Evolutionary conservation across 2,888 invertebrate species (phyloP).

Genomic region (Malthinus seriepunctatus): DNA sequence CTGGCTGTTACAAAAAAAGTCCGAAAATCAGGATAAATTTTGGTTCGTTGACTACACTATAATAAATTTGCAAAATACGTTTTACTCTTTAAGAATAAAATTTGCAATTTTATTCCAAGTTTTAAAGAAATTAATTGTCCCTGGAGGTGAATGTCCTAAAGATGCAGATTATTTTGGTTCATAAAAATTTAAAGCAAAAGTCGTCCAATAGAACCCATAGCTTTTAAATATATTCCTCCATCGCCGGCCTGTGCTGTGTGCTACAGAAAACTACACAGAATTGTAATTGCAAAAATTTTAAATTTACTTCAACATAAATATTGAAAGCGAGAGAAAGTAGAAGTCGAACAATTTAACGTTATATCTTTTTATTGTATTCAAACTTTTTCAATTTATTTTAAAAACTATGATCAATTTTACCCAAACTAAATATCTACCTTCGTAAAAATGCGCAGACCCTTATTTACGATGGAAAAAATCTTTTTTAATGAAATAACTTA

Average conservation of each 20-base stretch:
- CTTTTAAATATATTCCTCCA: neutral
- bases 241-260: neutral
- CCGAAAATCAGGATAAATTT: too few relatives aligned
- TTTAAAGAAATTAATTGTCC: constrained; percentile 15
- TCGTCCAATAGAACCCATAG: constrained; percentile 1
- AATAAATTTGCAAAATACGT: too few relatives aligned
- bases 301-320: constrained; percentile 15
- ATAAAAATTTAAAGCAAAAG: constrained; percentile 14
- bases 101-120: constrained; percentile 1
- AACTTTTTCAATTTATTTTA: constrained; percentile 4
- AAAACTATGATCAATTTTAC: neutral
- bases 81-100: too few relatives aligned
- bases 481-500: too few relatives aligned
- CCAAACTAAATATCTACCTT: too few relatives aligned
- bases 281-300: constrained; percentile 15
- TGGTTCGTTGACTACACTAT: too few relatives aligned
- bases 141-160: constrained; percentile 17
- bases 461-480: too few relatives aligned
- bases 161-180: constrained; percentile 17
- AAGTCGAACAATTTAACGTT: neutral
- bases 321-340: constrained; percentile 5
- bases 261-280: neutral
- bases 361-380: neutral
- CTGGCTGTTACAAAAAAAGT: too few relatives aligned
- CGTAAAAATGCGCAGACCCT: too few relatives aligned